Conservation (phyloP, 2,888 invertebrate genomes). For the Hymenopus coronatus region DNA sequence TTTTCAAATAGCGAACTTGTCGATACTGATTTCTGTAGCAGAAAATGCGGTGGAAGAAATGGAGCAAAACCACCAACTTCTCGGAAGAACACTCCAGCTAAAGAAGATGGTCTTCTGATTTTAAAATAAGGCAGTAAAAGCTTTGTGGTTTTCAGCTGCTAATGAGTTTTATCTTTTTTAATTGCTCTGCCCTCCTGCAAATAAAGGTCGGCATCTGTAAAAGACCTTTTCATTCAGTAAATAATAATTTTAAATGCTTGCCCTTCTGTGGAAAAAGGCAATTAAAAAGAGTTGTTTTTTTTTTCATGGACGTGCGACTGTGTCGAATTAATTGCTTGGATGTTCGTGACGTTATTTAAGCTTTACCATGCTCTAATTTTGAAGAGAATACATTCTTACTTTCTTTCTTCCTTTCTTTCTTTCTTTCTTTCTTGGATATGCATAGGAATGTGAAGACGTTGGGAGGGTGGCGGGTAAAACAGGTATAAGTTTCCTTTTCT, state of each 20-base stretch:
- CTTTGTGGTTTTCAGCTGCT: neutral
- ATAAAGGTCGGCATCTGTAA: neutral
- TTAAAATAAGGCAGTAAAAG: neutral
- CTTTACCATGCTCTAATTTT: too few relatives aligned
- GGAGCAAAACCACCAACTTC: neutral
- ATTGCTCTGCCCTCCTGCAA: neutral
- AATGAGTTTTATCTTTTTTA: neutral
- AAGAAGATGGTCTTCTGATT: neutral
- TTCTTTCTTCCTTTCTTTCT: too few relatives aligned
- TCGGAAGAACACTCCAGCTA: neutral
- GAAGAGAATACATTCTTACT: too few relatives aligned
- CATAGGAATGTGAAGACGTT: neutral
- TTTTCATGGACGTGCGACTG: neutral
- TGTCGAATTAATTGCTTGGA: neutral
- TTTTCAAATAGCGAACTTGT: neutral
- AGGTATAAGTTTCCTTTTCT: too few relatives aligned
- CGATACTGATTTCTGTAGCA: neutral
- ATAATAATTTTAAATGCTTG: neutral
- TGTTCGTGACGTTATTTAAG: neutral
- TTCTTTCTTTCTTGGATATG: too few relatives aligned
- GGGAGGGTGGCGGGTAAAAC: too few relatives aligned
- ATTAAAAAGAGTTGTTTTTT: too few relatives aligned
- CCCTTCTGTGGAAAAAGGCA: too few relatives aligned
- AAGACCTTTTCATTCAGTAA: neutral
- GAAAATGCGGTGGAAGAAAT: neutral